A percentile compares a stretch with the other conserved stretches of the same genome.
Conservation (phyloP, 2,797 vertebrate genomes). For the Chiroxiphia lanceolata region DNA sequence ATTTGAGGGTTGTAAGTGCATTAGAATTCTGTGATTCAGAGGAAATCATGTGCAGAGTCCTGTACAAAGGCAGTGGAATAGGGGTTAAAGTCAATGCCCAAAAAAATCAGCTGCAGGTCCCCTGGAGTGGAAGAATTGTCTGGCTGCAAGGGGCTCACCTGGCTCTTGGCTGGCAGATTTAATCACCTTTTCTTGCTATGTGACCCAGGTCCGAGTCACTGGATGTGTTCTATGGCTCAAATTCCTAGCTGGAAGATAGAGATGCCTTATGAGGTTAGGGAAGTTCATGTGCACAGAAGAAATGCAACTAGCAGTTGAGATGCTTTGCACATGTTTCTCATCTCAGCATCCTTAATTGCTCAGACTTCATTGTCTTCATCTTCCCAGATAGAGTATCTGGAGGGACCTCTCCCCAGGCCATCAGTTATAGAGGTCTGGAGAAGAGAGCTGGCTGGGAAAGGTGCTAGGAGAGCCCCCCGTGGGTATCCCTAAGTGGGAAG, state of each 20-base stretch:
- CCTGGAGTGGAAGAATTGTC: not conserved
- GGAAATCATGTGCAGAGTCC: not conserved
- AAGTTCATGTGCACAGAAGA: not conserved
- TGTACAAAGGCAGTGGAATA: not conserved
- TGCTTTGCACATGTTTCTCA: not conserved
- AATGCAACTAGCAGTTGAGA: not conserved
- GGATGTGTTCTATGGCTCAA: not conserved
- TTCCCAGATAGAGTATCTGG: not conserved
- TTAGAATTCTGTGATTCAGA: not conserved
- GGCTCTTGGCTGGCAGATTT: not conserved
- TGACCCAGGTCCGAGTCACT: not conserved
- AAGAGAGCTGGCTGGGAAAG: not conserved
- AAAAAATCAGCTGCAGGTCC: not conserved
- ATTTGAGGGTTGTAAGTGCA: not conserved
- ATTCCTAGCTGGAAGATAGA: not conserved
- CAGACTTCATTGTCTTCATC: not conserved
- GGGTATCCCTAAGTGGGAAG: not conserved
- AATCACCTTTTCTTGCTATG: not conserved
- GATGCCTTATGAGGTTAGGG: not conserved
- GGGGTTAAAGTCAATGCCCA: not conserved
- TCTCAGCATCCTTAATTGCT: not conserved
- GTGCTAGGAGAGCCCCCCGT: rapidly evolving
- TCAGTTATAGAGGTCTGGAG: not conserved
- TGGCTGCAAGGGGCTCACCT: not conserved
- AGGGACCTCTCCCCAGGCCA: not conserved